Conservation (phyloP, 2,113 vertebrate genomes). For the Gasterosteus aculeatus region DNA sequence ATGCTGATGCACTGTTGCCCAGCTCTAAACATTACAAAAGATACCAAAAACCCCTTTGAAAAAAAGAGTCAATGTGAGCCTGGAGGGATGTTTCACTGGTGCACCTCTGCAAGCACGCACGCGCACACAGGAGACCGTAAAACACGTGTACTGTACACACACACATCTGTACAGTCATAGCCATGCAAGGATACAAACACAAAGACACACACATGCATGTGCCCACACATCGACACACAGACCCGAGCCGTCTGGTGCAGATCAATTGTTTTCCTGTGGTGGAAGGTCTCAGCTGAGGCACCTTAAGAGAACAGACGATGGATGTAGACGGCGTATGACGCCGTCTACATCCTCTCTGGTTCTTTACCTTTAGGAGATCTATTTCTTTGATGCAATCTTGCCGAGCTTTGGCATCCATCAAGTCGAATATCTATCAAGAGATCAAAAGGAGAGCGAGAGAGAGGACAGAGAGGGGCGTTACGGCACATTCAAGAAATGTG, state of each 20-base stretch:
- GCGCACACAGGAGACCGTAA: slow-evolving; percentile 32
- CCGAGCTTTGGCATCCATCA: slow-evolving; percentile 99
- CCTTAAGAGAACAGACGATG: slow-evolving; percentile 82
- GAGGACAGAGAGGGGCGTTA: slow-evolving; percentile 53
- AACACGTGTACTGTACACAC: slow-evolving; percentile 44
- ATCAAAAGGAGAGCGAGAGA: slow-evolving; percentile 73
- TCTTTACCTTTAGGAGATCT: slow-evolving; percentile 99
- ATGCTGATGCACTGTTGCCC: slow-evolving; percentile 65
- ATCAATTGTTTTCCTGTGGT: slow-evolving; percentile 85
- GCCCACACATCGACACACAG: slow-evolving; percentile 46
- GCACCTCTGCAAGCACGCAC: slow-evolving; percentile 33
- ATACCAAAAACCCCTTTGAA: slow-evolving; percentile 68
- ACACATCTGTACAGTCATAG: slow-evolving; percentile 53
- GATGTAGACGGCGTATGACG: slow-evolving; percentile 74
- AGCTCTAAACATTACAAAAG: slow-evolving; percentile 69
- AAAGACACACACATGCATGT: slow-evolving; percentile 30
- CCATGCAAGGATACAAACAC: slow-evolving; percentile 36
- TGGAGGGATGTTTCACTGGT: slow-evolving; percentile 70
- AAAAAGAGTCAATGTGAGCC: slow-evolving; percentile 78
- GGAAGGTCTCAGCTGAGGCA: slow-evolving; percentile 83
- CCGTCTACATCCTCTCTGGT: slow-evolving; percentile 78
- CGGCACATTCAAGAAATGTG: slow-evolving; percentile 67
- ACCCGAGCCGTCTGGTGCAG: slow-evolving; percentile 72
- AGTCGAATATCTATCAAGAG: slow-evolving; percentile 96
- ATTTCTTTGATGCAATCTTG: slow-evolving; percentile 99